Percentiles rank a stretch among this genome's conserved stretches.
Conservation (phyloP, 2,888 invertebrate genomes). For the Latrodectus elegans region DNA sequence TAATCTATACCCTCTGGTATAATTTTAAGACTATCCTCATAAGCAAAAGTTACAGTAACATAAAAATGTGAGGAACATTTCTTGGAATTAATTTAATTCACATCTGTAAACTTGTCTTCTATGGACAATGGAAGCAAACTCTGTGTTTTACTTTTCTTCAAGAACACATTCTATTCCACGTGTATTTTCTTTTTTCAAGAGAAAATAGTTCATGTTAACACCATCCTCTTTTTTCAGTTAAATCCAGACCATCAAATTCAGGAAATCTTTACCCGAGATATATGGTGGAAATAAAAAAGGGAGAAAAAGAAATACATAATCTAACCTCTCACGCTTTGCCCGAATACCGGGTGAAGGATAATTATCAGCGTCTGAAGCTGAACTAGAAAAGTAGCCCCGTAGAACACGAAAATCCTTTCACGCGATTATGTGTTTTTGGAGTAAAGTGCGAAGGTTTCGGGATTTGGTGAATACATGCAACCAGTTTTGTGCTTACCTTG, state of each 20-base stretch:
- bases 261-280: not conserved
- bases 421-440: slow-evolving; percentile 26
- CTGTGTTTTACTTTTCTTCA: too few relatives aligned
- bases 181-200: not conserved
- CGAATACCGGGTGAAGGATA: slow-evolving; percentile 35
- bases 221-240: not conserved
- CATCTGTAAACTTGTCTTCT: too few relatives aligned
- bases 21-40: too few relatives aligned
- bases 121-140: too few relatives aligned
- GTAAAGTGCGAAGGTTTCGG: not conserved
- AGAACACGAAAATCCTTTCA: slow-evolving; percentile 51
- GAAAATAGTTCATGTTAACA: not conserved
- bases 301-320: not conserved
- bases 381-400: slow-evolving; percentile 24
- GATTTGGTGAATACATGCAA: not conserved
- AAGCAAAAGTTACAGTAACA: too few relatives aligned
- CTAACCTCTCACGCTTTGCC: slow-evolving; percentile 12
- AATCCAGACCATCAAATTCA: slow-evolving; percentile 1
- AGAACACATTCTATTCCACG: too few relatives aligned
- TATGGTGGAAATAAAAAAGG: not conserved
- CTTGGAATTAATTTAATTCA: too few relatives aligned
- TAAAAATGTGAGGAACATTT: too few relatives aligned
- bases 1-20: too few relatives aligned
- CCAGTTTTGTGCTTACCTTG: too few relatives aligned
- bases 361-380: slow-evolving; percentile 38